A percentile compares a stretch with the other conserved stretches of the same genome.
Evolutionary conservation across 2,797 vertebrate genomes (phyloP).

Genomic region (Micrastur ruficollis): DNA sequence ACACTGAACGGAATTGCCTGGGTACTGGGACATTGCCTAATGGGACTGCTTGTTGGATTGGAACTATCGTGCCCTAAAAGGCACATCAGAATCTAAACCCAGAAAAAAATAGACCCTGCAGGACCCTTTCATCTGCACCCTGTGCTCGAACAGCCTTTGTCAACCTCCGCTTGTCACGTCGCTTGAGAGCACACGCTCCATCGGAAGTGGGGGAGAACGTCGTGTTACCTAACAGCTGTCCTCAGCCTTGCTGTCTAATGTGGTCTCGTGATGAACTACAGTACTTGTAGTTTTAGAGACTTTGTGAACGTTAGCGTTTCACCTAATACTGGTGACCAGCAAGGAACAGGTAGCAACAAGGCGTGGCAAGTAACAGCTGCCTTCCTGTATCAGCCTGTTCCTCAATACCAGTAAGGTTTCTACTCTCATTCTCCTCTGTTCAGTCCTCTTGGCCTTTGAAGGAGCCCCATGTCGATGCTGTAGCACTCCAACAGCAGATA

Average conservation of each 20-base stretch:
- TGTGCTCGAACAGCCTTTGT: not conserved
- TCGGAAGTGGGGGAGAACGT: not conserved
- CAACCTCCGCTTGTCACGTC: fast-evolving
- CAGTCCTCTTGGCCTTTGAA: not conserved
- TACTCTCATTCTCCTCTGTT: not conserved
- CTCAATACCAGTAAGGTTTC: not conserved
- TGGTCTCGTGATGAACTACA: not conserved
- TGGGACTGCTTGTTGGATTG: not conserved
- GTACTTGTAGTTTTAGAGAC: not conserved
- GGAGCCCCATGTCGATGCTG: not conserved
- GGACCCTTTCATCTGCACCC: not conserved
- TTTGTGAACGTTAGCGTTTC: not conserved
- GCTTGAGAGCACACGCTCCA: not conserved
- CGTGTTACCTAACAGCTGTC: not conserved
- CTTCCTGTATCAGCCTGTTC: not conserved
- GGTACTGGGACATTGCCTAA: not conserved
- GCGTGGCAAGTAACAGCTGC: not conserved
- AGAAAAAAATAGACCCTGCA: not conserved
- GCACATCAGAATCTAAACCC: not conserved
- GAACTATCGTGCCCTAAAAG: not conserved
- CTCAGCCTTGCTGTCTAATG: not conserved
- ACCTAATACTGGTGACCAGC: not conserved
- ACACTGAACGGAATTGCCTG: not conserved
- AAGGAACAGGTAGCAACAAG: not conserved
- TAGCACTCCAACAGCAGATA: not conserved